phyloP scores from a whole-genome alignment of 2,797 vertebrate species.

The Urocyon cinereoargenteus region DNA sequence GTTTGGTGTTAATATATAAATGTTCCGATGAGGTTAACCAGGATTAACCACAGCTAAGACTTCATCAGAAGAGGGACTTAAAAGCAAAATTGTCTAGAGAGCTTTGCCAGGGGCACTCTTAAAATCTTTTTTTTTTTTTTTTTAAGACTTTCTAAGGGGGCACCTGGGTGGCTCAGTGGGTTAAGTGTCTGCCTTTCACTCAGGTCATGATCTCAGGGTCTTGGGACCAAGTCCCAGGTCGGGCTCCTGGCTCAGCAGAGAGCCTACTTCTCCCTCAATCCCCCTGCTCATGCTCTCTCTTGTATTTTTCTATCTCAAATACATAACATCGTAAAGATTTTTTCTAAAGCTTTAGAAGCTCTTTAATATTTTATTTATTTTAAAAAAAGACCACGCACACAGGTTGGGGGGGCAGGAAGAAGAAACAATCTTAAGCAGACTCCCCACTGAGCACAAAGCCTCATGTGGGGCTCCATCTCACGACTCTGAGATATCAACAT shows the following conservation, averaged over 20 bases:
- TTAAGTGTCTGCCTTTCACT: too few relatives aligned
- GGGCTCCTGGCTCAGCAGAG: too few relatives aligned
- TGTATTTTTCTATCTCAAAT: too few relatives aligned
- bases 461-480: not conserved
- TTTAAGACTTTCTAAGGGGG: not conserved
- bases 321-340: too few relatives aligned
- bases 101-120: not conserved
- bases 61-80: not conserved
- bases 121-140: not conserved
- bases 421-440: not conserved
- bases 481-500: not conserved
- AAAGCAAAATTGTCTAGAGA: not conserved
- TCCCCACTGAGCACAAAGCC: not conserved
- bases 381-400: not conserved
- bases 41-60: not conserved
- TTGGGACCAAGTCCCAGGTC: too few relatives aligned
- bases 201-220: too few relatives aligned
- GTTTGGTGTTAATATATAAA: constrained; percentile 37
- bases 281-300: too few relatives aligned
- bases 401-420: not conserved
- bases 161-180: too few relatives aligned
- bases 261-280: too few relatives aligned
- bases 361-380: not conserved
- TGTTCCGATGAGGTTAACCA: constrained; percentile 13
- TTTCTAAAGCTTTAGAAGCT: not conserved